Evolutionary conservation across 2,113 vertebrate genomes (phyloP).

Genomic region (Albula glossodonta): DNA sequence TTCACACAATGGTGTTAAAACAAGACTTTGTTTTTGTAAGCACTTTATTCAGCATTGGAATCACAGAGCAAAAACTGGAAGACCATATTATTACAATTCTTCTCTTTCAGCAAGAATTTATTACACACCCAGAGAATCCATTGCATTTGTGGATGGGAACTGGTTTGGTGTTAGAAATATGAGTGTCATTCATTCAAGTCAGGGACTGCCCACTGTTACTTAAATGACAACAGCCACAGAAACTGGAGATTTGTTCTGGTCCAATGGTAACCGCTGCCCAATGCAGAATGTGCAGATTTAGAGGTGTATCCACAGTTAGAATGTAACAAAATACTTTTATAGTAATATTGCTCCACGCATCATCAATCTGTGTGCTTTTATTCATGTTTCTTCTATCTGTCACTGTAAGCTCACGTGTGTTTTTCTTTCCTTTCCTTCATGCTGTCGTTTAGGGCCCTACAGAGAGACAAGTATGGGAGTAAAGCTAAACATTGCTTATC

Average conservation of each 20-base stretch:
- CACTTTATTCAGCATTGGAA: background rate
- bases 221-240: background rate
- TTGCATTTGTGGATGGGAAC: background rate
- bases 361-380: constrained; percentile 85
- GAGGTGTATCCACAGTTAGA: background rate
- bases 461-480: constrained; percentile 99
- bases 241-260: background rate
- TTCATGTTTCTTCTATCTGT: constrained; percentile 82
- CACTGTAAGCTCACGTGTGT: constrained; percentile 95
- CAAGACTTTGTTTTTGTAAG: background rate
- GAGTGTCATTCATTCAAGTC: background rate
- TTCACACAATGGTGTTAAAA: background rate
- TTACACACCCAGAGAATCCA: background rate
- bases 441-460: constrained; percentile 99
- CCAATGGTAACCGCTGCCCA: background rate
- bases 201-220: background rate
- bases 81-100: background rate
- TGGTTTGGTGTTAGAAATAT: background rate
- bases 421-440: constrained; percentile 94
- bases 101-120: background rate
- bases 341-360: constrained; percentile 71
- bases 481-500: constrained; percentile 99
- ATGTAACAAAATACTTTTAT: background rate
- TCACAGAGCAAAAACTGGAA: background rate
- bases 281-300: background rate